phyloP scores from a whole-genome alignment of 2,797 vertebrate species.

The Dicrostonyx torquatus region DNA sequence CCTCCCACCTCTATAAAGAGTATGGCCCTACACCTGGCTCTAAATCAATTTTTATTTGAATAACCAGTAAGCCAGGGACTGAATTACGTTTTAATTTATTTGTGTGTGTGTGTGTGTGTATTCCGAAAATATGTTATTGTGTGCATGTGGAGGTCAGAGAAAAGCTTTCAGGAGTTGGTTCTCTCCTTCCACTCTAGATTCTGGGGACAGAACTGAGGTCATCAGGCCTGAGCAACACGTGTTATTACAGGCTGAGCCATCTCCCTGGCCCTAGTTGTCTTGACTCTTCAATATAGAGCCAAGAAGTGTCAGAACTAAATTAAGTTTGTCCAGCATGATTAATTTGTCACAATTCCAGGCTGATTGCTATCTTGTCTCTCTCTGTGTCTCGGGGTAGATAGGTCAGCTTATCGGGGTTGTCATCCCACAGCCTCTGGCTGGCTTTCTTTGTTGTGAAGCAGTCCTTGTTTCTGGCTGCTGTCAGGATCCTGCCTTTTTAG shows the following conservation, averaged over 20 bases:
- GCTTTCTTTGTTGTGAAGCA: not conserved
- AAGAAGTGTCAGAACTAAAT: constrained; percentile 44
- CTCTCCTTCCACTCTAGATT: not conserved
- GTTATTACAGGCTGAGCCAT: not conserved
- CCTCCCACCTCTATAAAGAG: not conserved
- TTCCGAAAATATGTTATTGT: not conserved
- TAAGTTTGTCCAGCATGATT: constrained; percentile 25
- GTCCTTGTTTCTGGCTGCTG: not conserved
- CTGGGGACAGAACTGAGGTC: not conserved
- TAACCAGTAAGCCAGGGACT: not conserved
- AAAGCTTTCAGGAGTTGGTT: not conserved
- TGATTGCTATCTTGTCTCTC: not conserved
- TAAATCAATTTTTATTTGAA: constrained; percentile 3
- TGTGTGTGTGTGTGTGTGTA: not conserved
- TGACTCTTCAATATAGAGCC: not conserved
- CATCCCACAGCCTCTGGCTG: not conserved
- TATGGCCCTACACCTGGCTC: not conserved
- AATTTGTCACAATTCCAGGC: not conserved
- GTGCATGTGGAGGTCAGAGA: not conserved
- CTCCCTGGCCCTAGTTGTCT: not conserved
- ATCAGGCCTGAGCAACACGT: not conserved
- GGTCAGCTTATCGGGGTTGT: constrained; percentile 46
- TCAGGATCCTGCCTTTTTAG: not conserved
- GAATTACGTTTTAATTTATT: not conserved
- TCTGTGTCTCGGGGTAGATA: not conserved